phyloP scores from a whole-genome alignment of 1,140 invertebrate genomes.

The Megalopta genalis region DNA sequence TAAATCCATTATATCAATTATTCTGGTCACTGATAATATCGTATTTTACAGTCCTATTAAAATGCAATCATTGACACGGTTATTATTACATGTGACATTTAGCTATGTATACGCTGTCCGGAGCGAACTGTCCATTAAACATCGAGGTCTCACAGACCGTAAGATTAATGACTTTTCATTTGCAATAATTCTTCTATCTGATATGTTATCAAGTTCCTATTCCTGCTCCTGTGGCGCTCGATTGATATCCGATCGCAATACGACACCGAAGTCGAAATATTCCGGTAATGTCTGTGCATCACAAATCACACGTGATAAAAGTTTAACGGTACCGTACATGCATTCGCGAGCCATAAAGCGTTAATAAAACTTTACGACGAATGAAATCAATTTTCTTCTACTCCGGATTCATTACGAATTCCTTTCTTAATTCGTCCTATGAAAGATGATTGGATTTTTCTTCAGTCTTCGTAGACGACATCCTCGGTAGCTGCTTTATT shows the following conservation, averaged over 20 bases:
- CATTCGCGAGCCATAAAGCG: too few relatives aligned
- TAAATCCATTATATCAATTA: background rate
- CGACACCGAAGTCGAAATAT: background rate
- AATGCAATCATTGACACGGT: background rate
- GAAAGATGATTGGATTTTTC: background rate
- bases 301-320: background rate
- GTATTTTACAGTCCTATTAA: background rate
- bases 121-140: background rate
- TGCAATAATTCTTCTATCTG: background rate
- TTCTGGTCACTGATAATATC: background rate
- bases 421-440: background rate
- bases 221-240: too few relatives aligned
- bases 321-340: background rate
- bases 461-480: too few relatives aligned
- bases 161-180: slow-evolving; percentile 7
- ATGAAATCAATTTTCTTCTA: background rate
- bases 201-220: background rate
- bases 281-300: background rate
- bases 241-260: background rate
- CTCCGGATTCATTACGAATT: background rate
- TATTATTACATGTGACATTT: background rate
- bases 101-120: background rate
- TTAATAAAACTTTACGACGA: background rate
- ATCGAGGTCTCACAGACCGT: background rate
- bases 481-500: background rate